These are phyloP conservation scores for Pipistrellus pipistrellus DNA, from an alignment of 2,797 vertebrate genomes.

Conservation along the genomic window DNA sequence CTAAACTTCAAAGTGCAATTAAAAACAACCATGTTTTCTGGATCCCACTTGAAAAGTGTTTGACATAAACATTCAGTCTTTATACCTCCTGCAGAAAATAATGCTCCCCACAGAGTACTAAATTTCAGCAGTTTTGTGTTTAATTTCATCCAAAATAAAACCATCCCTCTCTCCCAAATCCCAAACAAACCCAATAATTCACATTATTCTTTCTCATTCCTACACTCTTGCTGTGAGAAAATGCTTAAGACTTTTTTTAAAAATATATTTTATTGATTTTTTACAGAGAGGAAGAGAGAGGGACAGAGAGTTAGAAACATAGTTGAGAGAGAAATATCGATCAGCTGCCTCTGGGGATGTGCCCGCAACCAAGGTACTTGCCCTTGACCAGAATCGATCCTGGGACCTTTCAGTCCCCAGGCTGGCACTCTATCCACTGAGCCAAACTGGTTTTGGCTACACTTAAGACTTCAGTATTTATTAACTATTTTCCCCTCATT, in stretches of 20 bases:
- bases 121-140: slow-evolving; percentile 73
- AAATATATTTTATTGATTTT: no score
- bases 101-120: slow-evolving; percentile 64
- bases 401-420: no score
- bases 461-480: neutral
- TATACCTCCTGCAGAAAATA: slow-evolving; percentile 39
- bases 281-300: no score
- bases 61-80: slow-evolving; percentile 68
- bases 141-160: slow-evolving; percentile 57
- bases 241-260: neutral
- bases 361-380: no score
- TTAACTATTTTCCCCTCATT: neutral
- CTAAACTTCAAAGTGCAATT: slow-evolving; percentile 63
- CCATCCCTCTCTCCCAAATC: neutral
- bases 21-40: slow-evolving; percentile 57
- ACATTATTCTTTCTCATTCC: slow-evolving; percentile 55
- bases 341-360: no score
- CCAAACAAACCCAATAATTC: neutral
- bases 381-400: no score
- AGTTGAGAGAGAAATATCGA: no score
- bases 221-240: slow-evolving; percentile 60
- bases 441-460: no score
- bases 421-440: no score
- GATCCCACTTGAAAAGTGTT: slow-evolving; percentile 26
- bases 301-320: no score